A percentile compares a stretch with the other conserved stretches of the same genome.
Conservation (phyloP, 2,888 invertebrate species). For the Eudemis profundana region DNA sequence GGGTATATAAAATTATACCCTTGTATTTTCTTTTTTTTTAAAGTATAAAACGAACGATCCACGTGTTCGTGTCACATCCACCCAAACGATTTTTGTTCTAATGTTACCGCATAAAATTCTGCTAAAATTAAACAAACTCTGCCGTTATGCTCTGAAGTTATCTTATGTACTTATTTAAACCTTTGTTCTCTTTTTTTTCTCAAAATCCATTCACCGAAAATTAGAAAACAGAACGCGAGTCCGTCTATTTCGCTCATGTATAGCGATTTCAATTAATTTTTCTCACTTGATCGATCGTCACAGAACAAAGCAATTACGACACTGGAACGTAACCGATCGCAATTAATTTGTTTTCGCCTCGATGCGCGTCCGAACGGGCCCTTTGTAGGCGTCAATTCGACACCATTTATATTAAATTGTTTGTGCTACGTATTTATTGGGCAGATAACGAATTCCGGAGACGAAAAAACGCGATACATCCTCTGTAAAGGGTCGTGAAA, state of each 20-base stretch:
- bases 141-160: too few relatives aligned
- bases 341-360: constrained; percentile 83
- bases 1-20: too few relatives aligned
- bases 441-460: constrained; percentile 49
- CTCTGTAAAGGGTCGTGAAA: constrained; percentile 15
- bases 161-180: too few relatives aligned
- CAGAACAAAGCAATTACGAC: constrained; percentile 82
- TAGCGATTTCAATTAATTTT: constrained; percentile 79
- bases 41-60: too few relatives aligned
- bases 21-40: too few relatives aligned
- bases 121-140: too few relatives aligned
- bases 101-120: too few relatives aligned
- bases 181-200: too few relatives aligned
- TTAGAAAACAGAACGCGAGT: constrained; percentile 6
- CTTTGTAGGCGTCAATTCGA: constrained; percentile 72
- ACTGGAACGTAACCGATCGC: constrained; percentile 78
- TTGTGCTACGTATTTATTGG: constrained; percentile 53
- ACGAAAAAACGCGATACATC: constrained; percentile 52
- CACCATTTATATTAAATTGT: constrained; percentile 74
- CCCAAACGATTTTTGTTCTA: too few relatives aligned
- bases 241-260: constrained; percentile 16
- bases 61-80: too few relatives aligned
- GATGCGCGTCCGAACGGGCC: constrained; percentile 68
- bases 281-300: constrained; percentile 79
- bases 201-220: too few relatives aligned